Percentiles rank a stretch among this genome's conserved stretches.
phyloP scores from a whole-genome alignment of 1,140 invertebrate species.

The Dinothrombium tinctorium region DNA sequence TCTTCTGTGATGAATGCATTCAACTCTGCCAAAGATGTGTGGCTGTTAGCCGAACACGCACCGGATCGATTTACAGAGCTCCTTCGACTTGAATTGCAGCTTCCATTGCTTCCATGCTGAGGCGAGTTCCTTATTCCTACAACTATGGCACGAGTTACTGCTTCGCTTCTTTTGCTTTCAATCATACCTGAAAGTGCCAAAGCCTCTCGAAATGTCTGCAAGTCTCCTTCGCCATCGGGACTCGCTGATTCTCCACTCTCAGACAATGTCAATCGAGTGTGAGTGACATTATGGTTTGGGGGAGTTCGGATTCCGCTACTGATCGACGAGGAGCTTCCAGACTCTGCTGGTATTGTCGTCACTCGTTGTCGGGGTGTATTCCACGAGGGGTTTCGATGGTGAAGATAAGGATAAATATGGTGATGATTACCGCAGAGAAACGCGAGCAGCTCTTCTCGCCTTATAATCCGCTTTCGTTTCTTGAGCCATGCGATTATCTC shows the following conservation, averaged over 20 bases:
- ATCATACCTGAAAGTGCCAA: slow-evolving; percentile 26
- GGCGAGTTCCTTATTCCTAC: too few species aligned
- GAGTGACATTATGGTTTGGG: slow-evolving; percentile 6
- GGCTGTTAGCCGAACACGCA: too few species aligned
- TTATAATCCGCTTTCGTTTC: slow-evolving; percentile 41
- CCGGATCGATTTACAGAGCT: too few species aligned
- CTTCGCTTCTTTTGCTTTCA: too few species aligned
- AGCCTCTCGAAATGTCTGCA: slow-evolving; percentile 49
- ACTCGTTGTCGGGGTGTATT: slow-evolving; percentile 5
- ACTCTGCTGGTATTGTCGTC: slow-evolving; percentile 11
- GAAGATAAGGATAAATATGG: slow-evolving; percentile 19
- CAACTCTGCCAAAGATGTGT: too few species aligned
- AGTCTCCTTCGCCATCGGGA: slow-evolving; percentile 19
- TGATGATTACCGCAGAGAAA: slow-evolving; percentile 39
- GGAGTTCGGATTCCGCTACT: slow-evolving; percentile 11
- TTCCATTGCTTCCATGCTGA: too few species aligned
- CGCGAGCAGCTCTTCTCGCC: slow-evolving; percentile 48
- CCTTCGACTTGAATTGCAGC: too few species aligned
- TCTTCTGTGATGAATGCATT: slow-evolving; percentile 50
- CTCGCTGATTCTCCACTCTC: background rate
- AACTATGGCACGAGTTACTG: too few species aligned
- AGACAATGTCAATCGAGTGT: background rate
- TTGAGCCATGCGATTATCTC: slow-evolving; percentile 51
- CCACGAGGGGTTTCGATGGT: slow-evolving; percentile 3
- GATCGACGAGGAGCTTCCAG: too few species aligned